phyloP scores from a whole-genome alignment of 2,113 vertebrate genomes.

The Hippolais icterina region DNA sequence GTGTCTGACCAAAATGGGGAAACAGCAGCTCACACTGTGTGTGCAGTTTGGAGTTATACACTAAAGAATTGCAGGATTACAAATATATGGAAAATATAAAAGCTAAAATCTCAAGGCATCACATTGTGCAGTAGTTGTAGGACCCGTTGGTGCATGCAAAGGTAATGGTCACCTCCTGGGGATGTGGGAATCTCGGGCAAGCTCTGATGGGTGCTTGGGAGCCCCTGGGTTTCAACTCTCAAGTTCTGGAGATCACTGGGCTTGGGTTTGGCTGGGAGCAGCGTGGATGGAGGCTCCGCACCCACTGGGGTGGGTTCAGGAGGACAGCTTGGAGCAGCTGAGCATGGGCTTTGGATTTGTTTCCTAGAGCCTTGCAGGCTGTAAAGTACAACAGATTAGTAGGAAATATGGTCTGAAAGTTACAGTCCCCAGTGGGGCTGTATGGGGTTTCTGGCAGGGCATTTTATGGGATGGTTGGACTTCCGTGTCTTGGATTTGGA shows the following conservation, averaged over 20 bases:
- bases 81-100: neutral
- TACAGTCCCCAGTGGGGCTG: neutral
- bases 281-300: neutral
- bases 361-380: neutral
- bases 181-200: neutral
- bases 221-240: neutral
- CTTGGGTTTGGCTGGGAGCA: neutral
- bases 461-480: neutral
- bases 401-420: neutral
- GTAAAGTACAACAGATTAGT: neutral
- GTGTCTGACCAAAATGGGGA: neutral
- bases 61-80: neutral
- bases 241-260: neutral
- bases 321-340: neutral
- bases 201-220: fast-evolving
- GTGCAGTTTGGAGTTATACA: neutral
- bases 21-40: neutral
- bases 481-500: neutral
- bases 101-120: neutral
- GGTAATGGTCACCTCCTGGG: fast-evolving
- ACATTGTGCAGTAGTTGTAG: fast-evolving
- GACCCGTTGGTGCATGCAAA: fast-evolving
- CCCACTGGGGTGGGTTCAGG: fast-evolving
- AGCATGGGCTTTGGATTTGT: neutral
- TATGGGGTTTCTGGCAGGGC: neutral